Evolutionary conservation across 2,888 invertebrate species (phyloP).

Genomic region (Rhamnusium bicolor): DNA sequence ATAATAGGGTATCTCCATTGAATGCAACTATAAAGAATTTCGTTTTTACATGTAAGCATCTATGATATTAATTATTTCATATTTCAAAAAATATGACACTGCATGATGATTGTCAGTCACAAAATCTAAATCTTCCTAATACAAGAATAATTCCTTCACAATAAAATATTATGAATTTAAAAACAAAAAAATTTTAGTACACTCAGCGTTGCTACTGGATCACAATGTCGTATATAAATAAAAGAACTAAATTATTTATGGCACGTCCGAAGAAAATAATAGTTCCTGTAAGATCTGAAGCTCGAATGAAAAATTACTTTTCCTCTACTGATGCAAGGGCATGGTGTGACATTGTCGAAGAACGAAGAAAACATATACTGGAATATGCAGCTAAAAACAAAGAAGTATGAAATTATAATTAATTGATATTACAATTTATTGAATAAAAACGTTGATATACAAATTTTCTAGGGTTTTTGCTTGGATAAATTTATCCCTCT

Average conservation of each 20-base stretch:
- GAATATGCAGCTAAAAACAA: slow-evolving; percentile 70
- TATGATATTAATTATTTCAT: no score
- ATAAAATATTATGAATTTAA: not conserved
- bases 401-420: slow-evolving; percentile 27
- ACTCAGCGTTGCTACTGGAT: not conserved
- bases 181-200: not conserved
- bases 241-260: slow-evolving; percentile 41
- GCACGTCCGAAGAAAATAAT: slow-evolving; percentile 37
- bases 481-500: slow-evolving; percentile 66
- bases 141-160: not conserved
- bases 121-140: not conserved
- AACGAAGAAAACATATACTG: slow-evolving; percentile 74
- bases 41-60: no score
- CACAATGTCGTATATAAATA: slow-evolving; percentile 40
- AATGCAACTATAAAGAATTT: no score
- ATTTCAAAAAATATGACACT: not conserved
- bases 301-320: slow-evolving; percentile 74
- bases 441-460: not conserved
- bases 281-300: slow-evolving; percentile 67
- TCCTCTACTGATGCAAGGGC: slow-evolving; percentile 76
- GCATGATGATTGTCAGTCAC: not conserved
- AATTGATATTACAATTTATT: no score
- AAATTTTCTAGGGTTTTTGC: slow-evolving; percentile 35
- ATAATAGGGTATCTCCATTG: no score
- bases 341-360: slow-evolving; percentile 74